Percentiles rank a stretch among this genome's conserved stretches.
phyloP scores from a whole-genome alignment of 1,140 invertebrate genomes.

The Rhysida immarginata region DNA sequence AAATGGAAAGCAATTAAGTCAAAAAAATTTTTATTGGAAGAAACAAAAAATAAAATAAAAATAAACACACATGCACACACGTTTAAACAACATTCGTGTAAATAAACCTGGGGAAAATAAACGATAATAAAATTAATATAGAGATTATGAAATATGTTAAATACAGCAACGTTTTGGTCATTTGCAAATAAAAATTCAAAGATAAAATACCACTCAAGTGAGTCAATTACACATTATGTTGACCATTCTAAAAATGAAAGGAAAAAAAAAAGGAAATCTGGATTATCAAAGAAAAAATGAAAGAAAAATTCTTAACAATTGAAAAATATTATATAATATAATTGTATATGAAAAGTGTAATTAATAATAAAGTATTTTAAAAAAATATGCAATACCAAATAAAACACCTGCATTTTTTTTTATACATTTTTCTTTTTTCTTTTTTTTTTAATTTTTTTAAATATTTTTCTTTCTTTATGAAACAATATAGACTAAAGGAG shows the following conservation, averaged over 20 bases:
- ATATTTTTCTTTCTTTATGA: background rate
- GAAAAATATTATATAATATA: conserved; percentile 24
- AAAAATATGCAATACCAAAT: conserved; percentile 25
- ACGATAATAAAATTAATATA: too few relatives aligned
- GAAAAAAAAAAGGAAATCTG: background rate
- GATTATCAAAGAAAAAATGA: conserved; percentile 9
- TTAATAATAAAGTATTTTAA: conserved; percentile 19
- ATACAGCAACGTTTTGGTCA: too few relatives aligned
- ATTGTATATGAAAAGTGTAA: conserved; percentile 25
- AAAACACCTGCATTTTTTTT: conserved; percentile 16
- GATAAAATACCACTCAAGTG: background rate
- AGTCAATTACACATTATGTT: conserved; percentile 2
- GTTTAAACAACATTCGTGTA: too few relatives aligned
- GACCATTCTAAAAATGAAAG: conserved; percentile 5
- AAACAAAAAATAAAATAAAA: too few relatives aligned
- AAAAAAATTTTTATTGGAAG: too few relatives aligned
- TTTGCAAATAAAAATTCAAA: background rate
- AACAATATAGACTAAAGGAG: background rate
- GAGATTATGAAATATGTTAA: too few relatives aligned
- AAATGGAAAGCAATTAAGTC: too few relatives aligned
- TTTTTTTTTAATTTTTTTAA: too few relatives aligned
- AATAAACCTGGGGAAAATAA: too few relatives aligned
- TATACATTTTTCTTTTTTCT: too few relatives aligned
- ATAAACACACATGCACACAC: too few relatives aligned
- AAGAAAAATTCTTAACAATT: conserved; percentile 22